Evolutionary conservation across 2,113 vertebrate species (phyloP).

Genomic region (Aptenodytes forsteri): DNA sequence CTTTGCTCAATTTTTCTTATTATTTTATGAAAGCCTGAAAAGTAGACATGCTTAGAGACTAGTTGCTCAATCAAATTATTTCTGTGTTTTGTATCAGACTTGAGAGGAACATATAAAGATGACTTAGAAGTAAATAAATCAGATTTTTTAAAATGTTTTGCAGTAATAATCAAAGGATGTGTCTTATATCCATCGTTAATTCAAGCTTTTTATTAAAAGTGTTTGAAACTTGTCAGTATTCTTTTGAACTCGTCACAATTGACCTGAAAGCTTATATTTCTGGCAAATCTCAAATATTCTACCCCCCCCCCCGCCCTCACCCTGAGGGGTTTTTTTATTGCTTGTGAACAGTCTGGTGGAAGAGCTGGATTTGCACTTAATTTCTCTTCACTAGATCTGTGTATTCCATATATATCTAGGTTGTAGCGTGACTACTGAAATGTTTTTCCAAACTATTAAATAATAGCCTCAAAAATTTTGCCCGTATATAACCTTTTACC

Average conservation of each 20-base stretch:
- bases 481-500: conserved; percentile 25
- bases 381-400: neutral
- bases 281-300: conserved; percentile 32
- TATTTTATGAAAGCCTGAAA: neutral
- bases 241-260: neutral
- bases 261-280: neutral
- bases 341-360: neutral
- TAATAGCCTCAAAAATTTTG: neutral
- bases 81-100: neutral
- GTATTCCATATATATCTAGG: neutral
- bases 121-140: neutral
- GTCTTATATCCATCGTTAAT: neutral
- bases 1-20: neutral
- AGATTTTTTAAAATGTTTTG: neutral
- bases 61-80: neutral
- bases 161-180: neutral
- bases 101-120: neutral
- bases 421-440: neutral
- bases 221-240: neutral
- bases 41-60: neutral
- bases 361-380: conserved; percentile 25
- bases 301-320: neutral
- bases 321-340: neutral
- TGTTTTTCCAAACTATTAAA: neutral
- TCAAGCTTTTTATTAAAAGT: neutral